Conservation (phyloP, 1,140 invertebrate species). For the Tetraneura akinire region DNA sequence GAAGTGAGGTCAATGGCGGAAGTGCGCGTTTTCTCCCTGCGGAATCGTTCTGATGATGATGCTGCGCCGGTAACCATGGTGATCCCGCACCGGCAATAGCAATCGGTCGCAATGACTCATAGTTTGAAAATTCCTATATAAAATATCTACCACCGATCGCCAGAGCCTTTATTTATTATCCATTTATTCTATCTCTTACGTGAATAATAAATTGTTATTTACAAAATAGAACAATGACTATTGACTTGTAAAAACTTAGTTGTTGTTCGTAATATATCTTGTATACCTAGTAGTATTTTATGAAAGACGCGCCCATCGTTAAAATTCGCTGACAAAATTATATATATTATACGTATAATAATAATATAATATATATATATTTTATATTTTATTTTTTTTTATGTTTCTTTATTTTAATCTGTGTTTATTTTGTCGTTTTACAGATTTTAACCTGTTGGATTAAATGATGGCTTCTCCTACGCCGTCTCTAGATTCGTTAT, state of each 20-base stretch:
- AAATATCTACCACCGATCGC: background rate
- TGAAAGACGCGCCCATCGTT: too few species aligned
- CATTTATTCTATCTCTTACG: background rate
- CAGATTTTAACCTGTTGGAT: conserved; percentile 71
- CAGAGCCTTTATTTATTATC: background rate
- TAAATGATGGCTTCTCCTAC: conserved; percentile 75
- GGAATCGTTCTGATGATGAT: conserved; percentile 25
- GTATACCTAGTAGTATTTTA: too few species aligned
- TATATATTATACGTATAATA: too few species aligned
- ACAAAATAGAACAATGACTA: too few species aligned
- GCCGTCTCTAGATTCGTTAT: conserved; percentile 85
- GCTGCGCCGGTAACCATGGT: conserved; percentile 38
- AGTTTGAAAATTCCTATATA: conserved; percentile 16
- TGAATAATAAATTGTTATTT: too few species aligned
- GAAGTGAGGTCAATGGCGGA: conserved; percentile 41
- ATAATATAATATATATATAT: too few species aligned
- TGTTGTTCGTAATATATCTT: background rate
- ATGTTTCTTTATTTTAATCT: background rate
- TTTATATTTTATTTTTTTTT: too few species aligned
- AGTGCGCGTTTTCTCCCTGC: conserved; percentile 14
- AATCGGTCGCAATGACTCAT: conserved; percentile 4
- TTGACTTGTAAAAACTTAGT: background rate
- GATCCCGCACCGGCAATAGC: background rate
- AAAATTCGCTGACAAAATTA: too few species aligned
- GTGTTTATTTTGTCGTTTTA: conserved; percentile 58